A percentile compares a stretch with the other conserved stretches of the same genome.
Evolutionary conservation across 2,888 invertebrate species (phyloP).

Genomic region (Drepanosiphum platanoidis): DNA sequence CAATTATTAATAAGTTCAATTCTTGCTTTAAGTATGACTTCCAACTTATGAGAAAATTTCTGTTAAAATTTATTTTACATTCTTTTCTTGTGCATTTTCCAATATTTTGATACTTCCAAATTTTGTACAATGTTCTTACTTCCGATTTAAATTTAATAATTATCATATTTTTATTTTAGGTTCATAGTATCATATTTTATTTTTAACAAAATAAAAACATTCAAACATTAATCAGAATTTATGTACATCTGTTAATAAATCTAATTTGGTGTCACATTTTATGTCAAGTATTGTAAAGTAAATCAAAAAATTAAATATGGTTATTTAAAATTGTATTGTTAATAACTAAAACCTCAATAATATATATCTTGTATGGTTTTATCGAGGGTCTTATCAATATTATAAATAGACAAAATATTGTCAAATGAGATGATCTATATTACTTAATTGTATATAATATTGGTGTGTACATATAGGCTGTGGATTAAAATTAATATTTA

Average conservation of each 20-base stretch:
- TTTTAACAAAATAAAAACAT: neutral
- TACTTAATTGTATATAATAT: conserved; percentile 54
- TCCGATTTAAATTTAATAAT: conserved; percentile 18
- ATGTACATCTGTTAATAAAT: conserved; percentile 35
- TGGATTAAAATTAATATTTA: conserved; percentile 58
- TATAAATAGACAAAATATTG: conserved; percentile 39
- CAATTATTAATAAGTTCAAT: conserved; percentile 54
- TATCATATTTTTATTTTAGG: neutral
- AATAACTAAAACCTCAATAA: conserved; percentile 42
- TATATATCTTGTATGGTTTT: conserved; percentile 41
- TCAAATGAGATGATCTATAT: conserved; percentile 39
- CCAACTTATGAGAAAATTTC: neutral
- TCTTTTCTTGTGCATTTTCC: conserved; percentile 1
- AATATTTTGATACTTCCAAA: conserved; percentile 3
- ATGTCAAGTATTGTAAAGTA: conserved; percentile 50
- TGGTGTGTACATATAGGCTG: conserved; percentile 58
- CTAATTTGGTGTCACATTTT: conserved; percentile 37
- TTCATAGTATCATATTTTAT: neutral
- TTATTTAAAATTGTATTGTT: conserved; percentile 54
- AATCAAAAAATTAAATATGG: conserved; percentile 44
- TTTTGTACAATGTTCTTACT: conserved; percentile 14
- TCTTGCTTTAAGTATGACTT: conserved; percentile 37
- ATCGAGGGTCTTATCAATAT: conserved; percentile 57
- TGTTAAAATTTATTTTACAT: conserved; percentile 14
- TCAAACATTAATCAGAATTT: conserved; percentile 16